These are phyloP conservation scores for Lottia gigantea DNA, from an alignment of 2,888 invertebrate genomes.

Conservation along the genomic window DNA sequence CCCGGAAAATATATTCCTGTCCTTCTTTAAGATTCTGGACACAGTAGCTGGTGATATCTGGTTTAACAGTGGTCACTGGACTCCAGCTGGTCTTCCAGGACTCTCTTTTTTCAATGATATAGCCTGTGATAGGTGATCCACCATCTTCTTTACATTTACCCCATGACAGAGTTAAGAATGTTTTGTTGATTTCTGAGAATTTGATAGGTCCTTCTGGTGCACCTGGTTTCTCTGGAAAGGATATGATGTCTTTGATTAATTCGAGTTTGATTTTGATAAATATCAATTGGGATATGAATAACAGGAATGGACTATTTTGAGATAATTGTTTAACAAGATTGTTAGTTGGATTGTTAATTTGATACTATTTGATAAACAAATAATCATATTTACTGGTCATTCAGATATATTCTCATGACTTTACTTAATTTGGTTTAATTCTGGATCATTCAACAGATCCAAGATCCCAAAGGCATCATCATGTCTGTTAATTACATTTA, in stretches of 20 bases:
- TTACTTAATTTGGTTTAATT: too few species aligned
- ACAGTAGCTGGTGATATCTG: conserved; percentile 53
- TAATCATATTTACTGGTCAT: too few species aligned
- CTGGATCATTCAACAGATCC: too few species aligned
- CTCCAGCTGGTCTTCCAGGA: conserved; percentile 73
- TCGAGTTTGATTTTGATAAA: too few species aligned
- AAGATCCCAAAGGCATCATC: neutral
- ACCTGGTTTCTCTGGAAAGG: conserved; percentile 46
- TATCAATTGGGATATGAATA: too few species aligned
- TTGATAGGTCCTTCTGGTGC: conserved; percentile 58
- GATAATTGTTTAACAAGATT: too few species aligned
- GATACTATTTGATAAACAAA: too few species aligned
- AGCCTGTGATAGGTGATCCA: conserved; percentile 76
- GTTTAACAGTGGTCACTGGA: conserved; percentile 89
- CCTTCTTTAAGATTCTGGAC: conserved; percentile 59
- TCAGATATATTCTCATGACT: too few species aligned
- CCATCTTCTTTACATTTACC: conserved; percentile 86
- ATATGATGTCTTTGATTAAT: too few species aligned
- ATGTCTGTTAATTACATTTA: neutral
- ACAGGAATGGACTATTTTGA: too few species aligned
- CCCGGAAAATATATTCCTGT: conserved; percentile 70
- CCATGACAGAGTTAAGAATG: conserved; percentile 65
- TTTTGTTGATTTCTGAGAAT: conserved; percentile 55
- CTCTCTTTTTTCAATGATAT: conserved; percentile 63
- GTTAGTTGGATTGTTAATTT: too few species aligned